Evolutionary conservation across 2,888 invertebrate species (phyloP).

Genomic region (Idaea dimidiata): DNA sequence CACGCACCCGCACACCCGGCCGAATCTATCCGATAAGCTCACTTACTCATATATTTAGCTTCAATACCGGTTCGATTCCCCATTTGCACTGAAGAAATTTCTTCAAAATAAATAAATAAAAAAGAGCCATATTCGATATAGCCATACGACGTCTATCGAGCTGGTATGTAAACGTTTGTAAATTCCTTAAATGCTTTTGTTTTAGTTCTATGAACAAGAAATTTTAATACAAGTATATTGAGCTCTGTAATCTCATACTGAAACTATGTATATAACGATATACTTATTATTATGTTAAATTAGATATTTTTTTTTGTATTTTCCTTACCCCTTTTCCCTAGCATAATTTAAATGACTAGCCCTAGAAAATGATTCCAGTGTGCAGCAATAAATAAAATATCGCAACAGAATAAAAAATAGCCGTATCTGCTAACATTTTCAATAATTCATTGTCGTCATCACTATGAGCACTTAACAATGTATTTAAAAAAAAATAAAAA

Average conservation of each 20-base stretch:
- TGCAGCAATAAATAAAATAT: not conserved
- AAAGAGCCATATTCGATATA: too few relatives aligned
- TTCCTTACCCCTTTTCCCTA: too few relatives aligned
- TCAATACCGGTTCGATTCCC: not conserved
- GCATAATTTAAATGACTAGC: not conserved
- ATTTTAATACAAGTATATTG: too few relatives aligned
- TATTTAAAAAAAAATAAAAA: not conserved
- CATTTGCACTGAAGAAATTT: too few relatives aligned
- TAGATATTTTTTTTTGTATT: too few relatives aligned
- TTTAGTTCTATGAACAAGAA: too few relatives aligned
- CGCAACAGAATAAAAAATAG: not conserved
- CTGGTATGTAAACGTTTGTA: too few relatives aligned
- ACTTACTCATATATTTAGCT: conserved; percentile 12
- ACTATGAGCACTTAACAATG: not conserved
- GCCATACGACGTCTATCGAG: too few relatives aligned
- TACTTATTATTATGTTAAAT: too few relatives aligned
- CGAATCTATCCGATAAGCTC: conserved; percentile 1
- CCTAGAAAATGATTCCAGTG: not conserved
- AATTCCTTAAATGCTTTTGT: too few relatives aligned
- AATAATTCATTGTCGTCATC: not conserved
- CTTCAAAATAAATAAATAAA: not conserved
- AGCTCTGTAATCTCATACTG: too few relatives aligned
- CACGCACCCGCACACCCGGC: conserved; percentile 19
- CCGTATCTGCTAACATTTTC: not conserved
- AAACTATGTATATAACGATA: too few relatives aligned